phyloP scores from a whole-genome alignment of 92 coral and sea anemone species.

The Epizoanthus stellaris region DNA sequence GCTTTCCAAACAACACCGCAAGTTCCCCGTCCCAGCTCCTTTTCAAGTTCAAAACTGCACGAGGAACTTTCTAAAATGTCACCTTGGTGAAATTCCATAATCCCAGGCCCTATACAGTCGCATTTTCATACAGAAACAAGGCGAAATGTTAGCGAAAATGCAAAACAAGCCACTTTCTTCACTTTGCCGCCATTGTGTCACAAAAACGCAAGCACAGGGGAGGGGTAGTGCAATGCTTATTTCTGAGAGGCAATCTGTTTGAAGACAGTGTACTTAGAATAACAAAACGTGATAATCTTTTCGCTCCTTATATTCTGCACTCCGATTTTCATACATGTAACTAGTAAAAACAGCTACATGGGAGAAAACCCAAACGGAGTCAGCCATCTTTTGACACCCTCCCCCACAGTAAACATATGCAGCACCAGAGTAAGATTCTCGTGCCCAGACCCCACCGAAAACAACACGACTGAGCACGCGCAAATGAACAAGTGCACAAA shows the following conservation, averaged over 20 bases:
- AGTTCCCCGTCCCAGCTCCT: conserved; percentile 69
- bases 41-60: conserved; percentile 56
- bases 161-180: neutral
- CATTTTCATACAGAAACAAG: conserved; percentile 4
- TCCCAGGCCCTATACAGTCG: neutral
- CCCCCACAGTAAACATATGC: neutral
- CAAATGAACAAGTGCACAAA: neutral
- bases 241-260: no score
- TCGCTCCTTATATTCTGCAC: no score
- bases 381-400: no score
- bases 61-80: conserved; percentile 53
- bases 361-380: no score
- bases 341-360: no score
- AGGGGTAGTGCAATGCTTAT: neutral
- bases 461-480: conserved; percentile 25
- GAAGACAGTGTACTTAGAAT: no score
- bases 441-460: no score
- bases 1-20: conserved; percentile 68
- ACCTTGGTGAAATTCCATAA: conserved; percentile 62
- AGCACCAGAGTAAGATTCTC: no score
- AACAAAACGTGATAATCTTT: no score
- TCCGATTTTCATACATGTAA: no score
- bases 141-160: neutral
- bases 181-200: conserved; percentile 54
- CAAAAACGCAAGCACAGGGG: neutral